These are phyloP conservation scores for Hecatera dysodea DNA, from an alignment of 2,888 invertebrate species.

Conservation along the genomic window DNA sequence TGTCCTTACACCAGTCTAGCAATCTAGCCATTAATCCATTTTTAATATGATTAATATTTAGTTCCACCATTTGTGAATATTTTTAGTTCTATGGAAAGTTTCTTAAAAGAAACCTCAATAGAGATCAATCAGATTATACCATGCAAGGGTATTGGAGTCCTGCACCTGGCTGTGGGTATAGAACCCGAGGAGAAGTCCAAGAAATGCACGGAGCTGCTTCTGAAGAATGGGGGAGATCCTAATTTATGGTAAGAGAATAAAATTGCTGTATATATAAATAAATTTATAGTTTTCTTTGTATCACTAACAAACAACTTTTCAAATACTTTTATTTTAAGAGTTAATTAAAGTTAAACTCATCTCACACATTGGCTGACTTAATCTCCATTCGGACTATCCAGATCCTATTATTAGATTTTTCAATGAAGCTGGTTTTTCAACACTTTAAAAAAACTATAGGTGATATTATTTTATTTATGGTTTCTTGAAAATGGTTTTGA, in stretches of 20 bases:
- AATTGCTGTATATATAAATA: neutral
- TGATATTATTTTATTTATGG: no score
- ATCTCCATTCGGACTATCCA: neutral
- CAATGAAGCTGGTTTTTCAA: neutral
- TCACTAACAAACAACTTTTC: neutral
- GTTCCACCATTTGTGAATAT: neutral
- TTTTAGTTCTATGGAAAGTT: constrained; percentile 86
- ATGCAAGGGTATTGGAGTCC: constrained; percentile 93
- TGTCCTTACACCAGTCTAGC: no score
- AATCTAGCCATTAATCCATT: no score
- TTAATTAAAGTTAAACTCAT: neutral
- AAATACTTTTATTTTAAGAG: no score
- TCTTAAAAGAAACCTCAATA: constrained; percentile 85
- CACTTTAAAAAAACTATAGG: no score
- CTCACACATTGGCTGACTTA: neutral
- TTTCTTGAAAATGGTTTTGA: no score
- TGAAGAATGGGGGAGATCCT: constrained; percentile 93
- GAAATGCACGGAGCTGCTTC: constrained; percentile 92
- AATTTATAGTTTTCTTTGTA: neutral
- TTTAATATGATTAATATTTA: no score
- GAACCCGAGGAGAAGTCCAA: constrained; percentile 92
- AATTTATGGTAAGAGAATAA: constrained; percentile 91
- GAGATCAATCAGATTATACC: constrained; percentile 93
- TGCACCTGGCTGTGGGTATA: constrained; percentile 95
- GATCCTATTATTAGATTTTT: neutral